Conservation (phyloP, 2,113 vertebrate genomes). For the Leuciscus idus region DNA sequence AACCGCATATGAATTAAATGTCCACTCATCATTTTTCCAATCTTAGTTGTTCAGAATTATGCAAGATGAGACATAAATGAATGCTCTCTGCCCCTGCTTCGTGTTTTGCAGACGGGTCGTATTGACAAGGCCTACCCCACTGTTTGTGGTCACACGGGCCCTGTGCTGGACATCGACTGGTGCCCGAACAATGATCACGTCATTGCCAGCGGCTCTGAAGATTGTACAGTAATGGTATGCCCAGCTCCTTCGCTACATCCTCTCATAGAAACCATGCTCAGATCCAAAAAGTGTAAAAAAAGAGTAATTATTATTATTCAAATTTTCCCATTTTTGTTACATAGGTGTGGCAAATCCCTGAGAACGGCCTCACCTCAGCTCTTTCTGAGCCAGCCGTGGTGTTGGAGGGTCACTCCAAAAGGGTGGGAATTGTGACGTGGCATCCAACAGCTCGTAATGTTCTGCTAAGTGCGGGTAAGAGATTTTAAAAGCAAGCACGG, state of each 20-base stretch:
- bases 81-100: background rate
- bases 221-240: constrained; percentile 93
- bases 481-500: background rate
- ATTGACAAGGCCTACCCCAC: constrained; percentile 93
- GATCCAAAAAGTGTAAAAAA: background rate
- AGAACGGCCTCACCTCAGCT: constrained; percentile 87
- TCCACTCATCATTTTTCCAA: background rate
- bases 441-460: constrained; percentile 94
- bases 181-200: constrained; percentile 96
- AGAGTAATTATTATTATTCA: background rate
- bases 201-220: constrained; percentile 95
- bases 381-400: constrained; percentile 91
- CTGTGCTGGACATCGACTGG: constrained; percentile 97
- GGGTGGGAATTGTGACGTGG: constrained; percentile 96
- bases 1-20: background rate
- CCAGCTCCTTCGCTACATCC: background rate
- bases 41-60: background rate
- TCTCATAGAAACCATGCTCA: background rate
- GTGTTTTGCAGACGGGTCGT: constrained; percentile 78
- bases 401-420: constrained; percentile 94
- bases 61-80: background rate
- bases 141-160: constrained; percentile 95
- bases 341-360: constrained; percentile 97
- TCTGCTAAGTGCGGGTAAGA: constrained; percentile 93
- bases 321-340: background rate